Percentiles rank a stretch among this genome's conserved stretches.
phyloP scores from a whole-genome alignment of 2,888 invertebrate genomes.

The Cyrtodaria siliqua region DNA sequence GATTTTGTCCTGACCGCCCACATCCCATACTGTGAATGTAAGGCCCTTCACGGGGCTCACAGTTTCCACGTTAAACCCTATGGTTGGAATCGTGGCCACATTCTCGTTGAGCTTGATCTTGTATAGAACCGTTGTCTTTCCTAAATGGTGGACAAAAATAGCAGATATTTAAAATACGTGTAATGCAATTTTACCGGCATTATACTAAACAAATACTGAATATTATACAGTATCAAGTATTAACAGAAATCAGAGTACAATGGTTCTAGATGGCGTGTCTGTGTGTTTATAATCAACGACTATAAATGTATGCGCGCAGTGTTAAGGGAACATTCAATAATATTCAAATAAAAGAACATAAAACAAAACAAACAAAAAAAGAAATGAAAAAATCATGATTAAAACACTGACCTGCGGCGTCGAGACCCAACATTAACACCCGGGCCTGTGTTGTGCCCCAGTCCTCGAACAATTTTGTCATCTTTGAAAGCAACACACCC shows the following conservation, averaged over 20 bases:
- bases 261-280: no score
- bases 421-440: slow-evolving; percentile 83
- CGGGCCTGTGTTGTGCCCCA: slow-evolving; percentile 67
- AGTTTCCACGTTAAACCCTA: slow-evolving; percentile 86
- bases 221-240: no score
- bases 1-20: slow-evolving; percentile 84
- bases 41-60: slow-evolving; percentile 81
- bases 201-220: no score
- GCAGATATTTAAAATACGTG: neutral
- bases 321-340: no score
- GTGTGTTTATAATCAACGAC: no score
- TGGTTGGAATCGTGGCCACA: slow-evolving; percentile 84
- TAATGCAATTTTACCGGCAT: neutral
- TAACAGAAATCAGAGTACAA: no score
- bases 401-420: slow-evolving; percentile 80
- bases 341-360: no score
- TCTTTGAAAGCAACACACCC: slow-evolving; percentile 45
- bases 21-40: slow-evolving; percentile 84
- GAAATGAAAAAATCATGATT: no score
- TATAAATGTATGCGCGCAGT: no score
- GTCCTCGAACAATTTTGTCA: slow-evolving; percentile 39
- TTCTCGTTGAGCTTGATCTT: slow-evolving; percentile 84
- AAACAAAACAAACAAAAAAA: no score
- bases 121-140: slow-evolving; percentile 84
- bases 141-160: slow-evolving; percentile 65